Evolutionary conservation across 2,113 vertebrate genomes (phyloP).

Genomic region (Salvelinus namaycush): DNA sequence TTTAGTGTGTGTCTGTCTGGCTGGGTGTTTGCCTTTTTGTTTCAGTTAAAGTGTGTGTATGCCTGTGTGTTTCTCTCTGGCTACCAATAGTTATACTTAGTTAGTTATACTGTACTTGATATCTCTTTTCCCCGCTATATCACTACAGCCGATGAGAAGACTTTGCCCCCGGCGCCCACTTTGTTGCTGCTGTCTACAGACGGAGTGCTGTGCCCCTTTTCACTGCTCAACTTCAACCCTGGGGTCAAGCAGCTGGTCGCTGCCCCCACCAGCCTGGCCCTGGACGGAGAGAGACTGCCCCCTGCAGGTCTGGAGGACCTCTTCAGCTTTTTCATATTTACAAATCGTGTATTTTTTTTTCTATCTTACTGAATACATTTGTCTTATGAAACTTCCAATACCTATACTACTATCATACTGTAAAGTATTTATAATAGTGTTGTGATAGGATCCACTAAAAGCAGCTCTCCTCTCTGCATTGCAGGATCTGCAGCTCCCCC

Average conservation of each 20-base stretch:
- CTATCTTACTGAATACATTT: too few relatives aligned
- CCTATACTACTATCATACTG: neutral
- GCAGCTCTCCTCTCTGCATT: conserved; percentile 22
- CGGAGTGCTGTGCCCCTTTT: conserved; percentile 91
- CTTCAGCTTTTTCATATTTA: neutral
- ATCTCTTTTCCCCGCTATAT: neutral
- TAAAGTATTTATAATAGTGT: neutral
- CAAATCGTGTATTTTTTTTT: neutral
- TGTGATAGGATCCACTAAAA: neutral
- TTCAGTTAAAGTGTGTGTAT: neutral
- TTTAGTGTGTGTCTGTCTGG: neutral
- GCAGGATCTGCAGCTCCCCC: conserved; percentile 43
- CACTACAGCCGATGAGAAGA: conserved; percentile 86
- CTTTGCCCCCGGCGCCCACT: conserved; percentile 82
- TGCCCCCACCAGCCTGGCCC: conserved; percentile 53
- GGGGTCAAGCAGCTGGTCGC: conserved; percentile 77
- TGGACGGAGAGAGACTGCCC: conserved; percentile 83
- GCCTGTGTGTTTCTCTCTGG: neutral
- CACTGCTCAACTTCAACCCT: conserved; percentile 88
- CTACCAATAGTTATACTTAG: neutral
- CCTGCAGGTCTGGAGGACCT: conserved; percentile 73
- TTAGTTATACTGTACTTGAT: neutral
- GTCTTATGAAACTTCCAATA: neutral
- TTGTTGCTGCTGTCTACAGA: conserved; percentile 93
- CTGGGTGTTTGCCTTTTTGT: neutral